Base-by-base conservation (phyloP, 2,797 vertebrate genomes). In the Chaetophractus vellerosus region DNA sequence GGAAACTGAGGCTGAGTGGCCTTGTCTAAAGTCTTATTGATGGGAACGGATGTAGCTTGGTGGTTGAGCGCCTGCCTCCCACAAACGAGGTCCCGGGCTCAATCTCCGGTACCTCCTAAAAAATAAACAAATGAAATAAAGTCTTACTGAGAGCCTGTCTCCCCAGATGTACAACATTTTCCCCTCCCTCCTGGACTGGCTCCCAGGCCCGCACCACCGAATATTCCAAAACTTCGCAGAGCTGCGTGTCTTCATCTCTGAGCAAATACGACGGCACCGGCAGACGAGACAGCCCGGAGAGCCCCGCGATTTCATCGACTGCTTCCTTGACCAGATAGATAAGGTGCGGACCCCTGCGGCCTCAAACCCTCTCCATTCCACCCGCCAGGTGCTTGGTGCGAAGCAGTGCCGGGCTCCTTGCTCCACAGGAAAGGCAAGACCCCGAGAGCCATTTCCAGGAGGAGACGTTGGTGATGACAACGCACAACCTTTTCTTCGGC, bases 151-250 rank as follows among this genome's bases (percentile, higher is more conserved):
- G 23, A 61, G 55, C 33, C 57, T 79, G 3, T 80, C 41, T 71
- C 57, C 31, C 50, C 88, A 99, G 98, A 95, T 99, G 41, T 98
- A 98, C 66, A 98, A 98, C 50, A 95, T 82, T n/a, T 98, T 98
- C 64, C 98, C 99, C 45, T 52, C 96, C 18, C 55, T 99, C 33
- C 61, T 99, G 92, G 92, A 97, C 4, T 95, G 98, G 93, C 76
- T 99, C 52, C 99, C 98, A 0, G 98, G 99, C 4, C 98, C 98
- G 19, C 99, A 99, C 81, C 98, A 98, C 85, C 98, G 90, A 19
- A 97, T 99, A 6, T 98, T 97, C 48, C 0, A 1, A 74, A 98
- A 98, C 96, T 99, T 98, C 23, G 9, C 7, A 0, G 71, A 98
- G 71, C 97, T 99, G 45, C 12, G 45, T 23, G 12, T 8, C 11